Percentiles rank a stretch among this genome's conserved stretches.
Evolutionary conservation across 1,140 invertebrate species (phyloP).

Genomic region (Meloidogyne exigua): DNA sequence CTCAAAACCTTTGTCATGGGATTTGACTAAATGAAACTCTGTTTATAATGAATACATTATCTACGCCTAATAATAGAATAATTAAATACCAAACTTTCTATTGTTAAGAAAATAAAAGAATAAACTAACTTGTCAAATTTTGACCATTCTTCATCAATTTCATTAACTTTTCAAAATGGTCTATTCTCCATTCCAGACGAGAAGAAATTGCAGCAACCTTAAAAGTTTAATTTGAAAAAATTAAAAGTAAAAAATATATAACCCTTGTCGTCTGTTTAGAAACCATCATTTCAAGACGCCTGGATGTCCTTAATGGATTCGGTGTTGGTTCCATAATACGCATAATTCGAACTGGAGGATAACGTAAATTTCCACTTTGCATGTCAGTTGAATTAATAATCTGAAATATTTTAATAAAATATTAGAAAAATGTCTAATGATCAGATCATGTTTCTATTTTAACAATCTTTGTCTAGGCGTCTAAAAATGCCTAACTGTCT

Average conservation of each 20-base stretch:
- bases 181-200: constrained; percentile 42
- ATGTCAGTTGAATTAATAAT: neutral
- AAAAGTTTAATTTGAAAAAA: neutral
- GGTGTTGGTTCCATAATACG: constrained; percentile 25
- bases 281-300: constrained; percentile 27
- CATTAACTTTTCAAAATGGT: constrained; percentile 58
- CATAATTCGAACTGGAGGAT: constrained; percentile 22
- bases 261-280: constrained; percentile 26
- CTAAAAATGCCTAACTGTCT: no score
- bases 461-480: no score
- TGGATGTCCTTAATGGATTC: neutral
- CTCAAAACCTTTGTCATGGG: no score
- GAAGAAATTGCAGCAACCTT: constrained; percentile 39
- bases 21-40: no score
- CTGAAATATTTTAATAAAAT: neutral
- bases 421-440: no score
- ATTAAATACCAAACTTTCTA: no score
- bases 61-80: no score
- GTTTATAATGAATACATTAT: no score
- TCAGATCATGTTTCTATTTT: no score
- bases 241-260: neutral
- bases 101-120: constrained; percentile 4
- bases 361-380: constrained; percentile 24
- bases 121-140: constrained; percentile 49
- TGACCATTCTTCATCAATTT: constrained; percentile 60